Evolutionary conservation across 2,888 invertebrate genomes (phyloP), one percentile per base, ranked within the genome.

Genomic region (Lycocerus yunnanus): DNA sequence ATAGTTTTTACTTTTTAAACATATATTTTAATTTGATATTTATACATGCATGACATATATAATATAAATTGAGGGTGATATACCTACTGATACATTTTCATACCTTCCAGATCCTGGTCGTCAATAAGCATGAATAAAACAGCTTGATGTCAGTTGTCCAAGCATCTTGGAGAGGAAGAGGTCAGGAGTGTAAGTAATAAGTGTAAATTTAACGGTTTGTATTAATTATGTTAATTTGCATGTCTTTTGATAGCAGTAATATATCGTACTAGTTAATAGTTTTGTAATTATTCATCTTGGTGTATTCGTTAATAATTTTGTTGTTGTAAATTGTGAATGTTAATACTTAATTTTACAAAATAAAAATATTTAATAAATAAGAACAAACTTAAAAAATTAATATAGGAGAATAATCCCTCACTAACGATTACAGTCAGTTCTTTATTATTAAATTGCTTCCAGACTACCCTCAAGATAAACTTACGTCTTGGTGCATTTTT

Each of bases 401-500:
- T n/a, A 60, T 3, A 16, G 2, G 21, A 24, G 21, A 24, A 24
- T 24, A 24, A 24, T 24, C 21, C 16, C 3, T 61, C 14, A 4
- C 2, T 43, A 60, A 60, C 8, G 6, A n/a, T 63, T 16, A 8
- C 14, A 18, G 13, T 63, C 61, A 8, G 61, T 27, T 27, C 66
- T 27, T 61, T 61, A 13, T 61, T 18, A 61, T 61, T 61, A 18
- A 14, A 61, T 61, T 9, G 6, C 13, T 61, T 61, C 20, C 11
- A 66, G 13, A 21, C 15, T 15, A 21, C 13, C 16, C 11, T 2
- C 21, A 68, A 68, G 20, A 59, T 58, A 81, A 84, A 95, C 97
- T 96, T 93, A 97, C 97, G 97, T 91, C 96, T 93, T 86, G 97
- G 97, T 76, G 97, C 96, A 87, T 96, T 96, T 90, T 97, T 97